Evolutionary conservation across 1,140 invertebrate species (phyloP), one percentile per base, ranked within the genome.

Genomic region (Cydia strobilella): DNA sequence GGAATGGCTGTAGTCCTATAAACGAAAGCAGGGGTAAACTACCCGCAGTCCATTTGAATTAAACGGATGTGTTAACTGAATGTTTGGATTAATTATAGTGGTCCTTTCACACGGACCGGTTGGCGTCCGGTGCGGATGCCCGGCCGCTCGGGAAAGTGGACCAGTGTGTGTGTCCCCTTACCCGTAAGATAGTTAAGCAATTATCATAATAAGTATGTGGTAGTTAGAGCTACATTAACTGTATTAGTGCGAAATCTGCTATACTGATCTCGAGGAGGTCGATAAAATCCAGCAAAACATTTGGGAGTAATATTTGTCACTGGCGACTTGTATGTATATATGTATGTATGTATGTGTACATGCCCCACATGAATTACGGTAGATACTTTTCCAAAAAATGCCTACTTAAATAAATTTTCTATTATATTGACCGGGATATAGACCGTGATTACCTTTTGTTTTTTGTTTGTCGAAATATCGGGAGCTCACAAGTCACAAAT

Each of bases 21-120:
- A 45, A 45, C 12, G 13, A 13, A 13, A 45, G 42, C 15, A 45
- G 42, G 42, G 42, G 42, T 45, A 45, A 13, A 45, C n/a, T 51
- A n/a, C 48, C 48, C 15, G 18, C 48, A 51, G 15, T 51, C 51
- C 62, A n/a, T 69, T 35, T 69, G 63, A 66, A 69, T 69, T 31
- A 39, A 35, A 69, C 65, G 65, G 65, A 69, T 42, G 65, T 31
- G 27, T 69, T 69, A 42, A 69, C 31, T 39, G 63, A 69, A 35
- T 69, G 65, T 35, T 69, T 69, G 10, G n/a, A 35, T 69, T 69
- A 35, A 69, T 69, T 69, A 69, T 35, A 59, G 54, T 59, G 27
- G 65, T 35, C 65, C 65, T 69, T 69, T 69, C 65, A 69, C 65
- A 69, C 15, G 31, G 15, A 69, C 65, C 65, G 65, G 65, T 69